Evolutionary conservation across 2,113 vertebrate species (phyloP), one percentile per base, ranked within the genome.

Genomic region (Otis tarda): DNA sequence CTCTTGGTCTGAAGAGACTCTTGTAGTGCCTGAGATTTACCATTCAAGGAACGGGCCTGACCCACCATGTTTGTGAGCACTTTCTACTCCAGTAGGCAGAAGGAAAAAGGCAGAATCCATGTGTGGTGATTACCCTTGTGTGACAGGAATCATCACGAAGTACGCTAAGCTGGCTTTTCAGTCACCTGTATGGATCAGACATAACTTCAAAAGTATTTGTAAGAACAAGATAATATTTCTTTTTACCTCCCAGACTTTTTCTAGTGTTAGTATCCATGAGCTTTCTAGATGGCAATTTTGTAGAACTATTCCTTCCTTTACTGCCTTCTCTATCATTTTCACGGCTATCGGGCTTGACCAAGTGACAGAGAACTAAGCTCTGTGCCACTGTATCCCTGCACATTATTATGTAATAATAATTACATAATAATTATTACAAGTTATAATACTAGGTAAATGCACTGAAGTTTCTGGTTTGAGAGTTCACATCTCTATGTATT

Each of bases 261-360:
- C 99, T 41, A 99, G 97, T 8, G 93, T 98, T 49, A 98, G 96
- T 99, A 99, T 99, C 99, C 99, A 99, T 14, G 99, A 99, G 24
- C 98, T 99, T 77, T 99, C 99, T 57, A 99, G 97, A 82, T 99
- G 99, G 82, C 99, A 99, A 17, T 99, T 99, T 91, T 99, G 99
- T 83, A 99, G 98, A 83, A 99, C 99, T 63, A 99, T 98, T 69
- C 99, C 99, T 57, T 99, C 98, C 67, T 98, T 98, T 71, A 99
- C 85, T 33, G 97, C 98, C 27, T 98, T 97, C 94, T 99, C 96
- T 82, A 99, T 97, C 99, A 99, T 98, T 47, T 84, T 97, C 98
- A 99, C 98, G 12, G 99, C 99, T 53, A 99, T 99, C 5, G 98
- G 99, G 30, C 99, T 98, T 99, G 99, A 56, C 99, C 99, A 90